Evolutionary conservation across 2,888 invertebrate genomes (phyloP).

Genomic region (Heliconius charithonia): DNA sequence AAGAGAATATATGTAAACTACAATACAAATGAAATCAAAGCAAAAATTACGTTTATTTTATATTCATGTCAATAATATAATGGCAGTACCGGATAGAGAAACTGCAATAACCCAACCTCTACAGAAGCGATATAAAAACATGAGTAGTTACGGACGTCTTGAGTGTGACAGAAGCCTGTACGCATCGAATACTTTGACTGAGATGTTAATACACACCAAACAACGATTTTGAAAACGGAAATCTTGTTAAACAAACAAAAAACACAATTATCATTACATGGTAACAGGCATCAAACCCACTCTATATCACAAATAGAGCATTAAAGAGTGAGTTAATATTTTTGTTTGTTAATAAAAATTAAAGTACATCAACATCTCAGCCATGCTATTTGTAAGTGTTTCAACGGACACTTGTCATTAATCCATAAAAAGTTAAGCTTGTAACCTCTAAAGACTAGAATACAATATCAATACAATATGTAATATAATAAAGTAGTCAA

Average conservation of each 20-base stretch:
- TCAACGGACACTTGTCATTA: constrained; percentile 48
- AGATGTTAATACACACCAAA: constrained; percentile 38
- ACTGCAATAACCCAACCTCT: constrained; percentile 37
- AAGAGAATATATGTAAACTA: constrained; percentile 7
- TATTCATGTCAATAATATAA: constrained; percentile 3
- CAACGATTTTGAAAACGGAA: constrained; percentile 30
- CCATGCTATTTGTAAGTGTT: constrained; percentile 51
- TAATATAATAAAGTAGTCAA: constrained; percentile 50
- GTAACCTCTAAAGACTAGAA: constrained; percentile 66
- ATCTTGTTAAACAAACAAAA: constrained; percentile 1
- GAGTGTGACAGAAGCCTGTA: constrained; percentile 48
- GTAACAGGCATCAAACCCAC: constrained; percentile 8
- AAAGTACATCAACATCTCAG: constrained; percentile 56
- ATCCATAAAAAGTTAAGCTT: constrained; percentile 58
- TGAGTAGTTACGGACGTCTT: constrained; percentile 24
- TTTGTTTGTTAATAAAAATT: constrained; percentile 28
- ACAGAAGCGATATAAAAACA: constrained; percentile 41
- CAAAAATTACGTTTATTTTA: constrained; percentile 31
- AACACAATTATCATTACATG: not conserved
- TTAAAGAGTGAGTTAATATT: constrained; percentile 10
- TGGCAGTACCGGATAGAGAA: constrained; percentile 16
- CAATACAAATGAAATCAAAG: constrained; percentile 29
- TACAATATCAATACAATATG: constrained; percentile 13
- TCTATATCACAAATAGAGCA: not conserved
- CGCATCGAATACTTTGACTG: constrained; percentile 38